Evolutionary conservation across 2,113 vertebrate species (phyloP).

Genomic region (Acrocephalus kingi): DNA sequence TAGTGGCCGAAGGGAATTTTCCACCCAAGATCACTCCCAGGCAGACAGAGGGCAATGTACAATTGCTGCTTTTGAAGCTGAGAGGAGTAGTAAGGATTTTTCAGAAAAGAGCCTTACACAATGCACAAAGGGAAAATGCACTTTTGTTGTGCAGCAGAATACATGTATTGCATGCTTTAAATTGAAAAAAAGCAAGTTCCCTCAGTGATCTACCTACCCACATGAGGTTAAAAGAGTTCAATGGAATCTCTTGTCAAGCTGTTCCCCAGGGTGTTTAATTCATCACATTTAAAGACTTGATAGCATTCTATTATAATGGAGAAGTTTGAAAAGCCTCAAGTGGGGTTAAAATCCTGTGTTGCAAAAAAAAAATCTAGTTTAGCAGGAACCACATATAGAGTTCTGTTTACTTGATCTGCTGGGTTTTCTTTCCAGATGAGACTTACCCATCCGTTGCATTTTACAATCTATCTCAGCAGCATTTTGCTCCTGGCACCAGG

Average conservation of each 20-base stretch:
- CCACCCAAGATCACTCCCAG: not conserved
- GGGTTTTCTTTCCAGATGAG: not conserved
- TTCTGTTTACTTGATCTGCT: conserved; percentile 16
- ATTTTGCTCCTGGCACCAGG: conserved; percentile 12
- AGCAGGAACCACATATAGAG: not conserved
- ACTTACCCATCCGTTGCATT: not conserved
- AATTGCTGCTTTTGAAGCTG: conserved; percentile 2
- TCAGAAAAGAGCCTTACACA: not conserved
- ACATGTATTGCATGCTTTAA: not conserved
- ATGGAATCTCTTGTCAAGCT: conserved; percentile 4
- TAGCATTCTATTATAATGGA: conserved; percentile 13
- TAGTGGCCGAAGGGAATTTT: not conserved
- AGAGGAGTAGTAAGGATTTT: not conserved
- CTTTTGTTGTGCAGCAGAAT: not conserved
- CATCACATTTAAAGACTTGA: conserved; percentile 30
- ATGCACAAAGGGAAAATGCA: not conserved
- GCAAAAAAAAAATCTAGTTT: not conserved
- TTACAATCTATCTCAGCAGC: not conserved
- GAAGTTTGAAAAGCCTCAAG: conserved; percentile 4
- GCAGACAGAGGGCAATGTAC: conserved; percentile 37
- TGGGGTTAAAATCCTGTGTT: not conserved
- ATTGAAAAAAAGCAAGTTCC: not conserved
- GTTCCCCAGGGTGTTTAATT: conserved; percentile 45
- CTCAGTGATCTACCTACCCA: not conserved
- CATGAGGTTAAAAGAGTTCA: conserved; percentile 26